Conservation (phyloP, 2,113 vertebrate species). For the Pachyramphus minor region DNA sequence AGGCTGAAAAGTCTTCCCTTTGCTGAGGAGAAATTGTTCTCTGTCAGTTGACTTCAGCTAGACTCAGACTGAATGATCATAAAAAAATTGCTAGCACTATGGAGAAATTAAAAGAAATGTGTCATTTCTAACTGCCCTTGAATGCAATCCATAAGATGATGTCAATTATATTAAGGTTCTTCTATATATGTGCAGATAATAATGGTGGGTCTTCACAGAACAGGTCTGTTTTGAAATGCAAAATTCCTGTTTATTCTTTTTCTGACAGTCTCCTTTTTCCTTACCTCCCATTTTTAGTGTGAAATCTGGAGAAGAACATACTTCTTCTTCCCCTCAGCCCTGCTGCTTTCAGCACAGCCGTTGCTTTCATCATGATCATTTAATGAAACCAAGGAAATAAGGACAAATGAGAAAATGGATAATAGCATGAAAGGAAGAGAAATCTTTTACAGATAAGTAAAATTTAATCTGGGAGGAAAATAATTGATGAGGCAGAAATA, state of each 20-base stretch:
- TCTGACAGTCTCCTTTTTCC: background rate
- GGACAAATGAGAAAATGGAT: background rate
- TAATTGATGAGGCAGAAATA: conserved; percentile 24
- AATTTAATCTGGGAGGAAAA: conserved; percentile 21
- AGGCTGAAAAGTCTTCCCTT: background rate
- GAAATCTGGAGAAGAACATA: background rate
- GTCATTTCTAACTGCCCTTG: conserved; percentile 1
- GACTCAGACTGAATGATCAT: background rate
- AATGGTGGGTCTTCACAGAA: background rate
- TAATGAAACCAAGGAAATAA: conserved; percentile 26
- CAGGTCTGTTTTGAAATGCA: background rate
- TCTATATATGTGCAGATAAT: background rate
- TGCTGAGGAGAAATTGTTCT: background rate
- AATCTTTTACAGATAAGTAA: background rate
- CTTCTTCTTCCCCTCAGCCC: background rate
- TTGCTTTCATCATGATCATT: conserved; percentile 7
- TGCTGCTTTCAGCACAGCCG: background rate
- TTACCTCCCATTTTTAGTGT: background rate
- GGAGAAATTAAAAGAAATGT: background rate
- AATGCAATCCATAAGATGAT: background rate
- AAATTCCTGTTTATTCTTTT: background rate
- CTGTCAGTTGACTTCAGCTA: background rate
- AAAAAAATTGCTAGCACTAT: background rate
- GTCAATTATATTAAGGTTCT: background rate
- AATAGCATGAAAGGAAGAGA: background rate